A percentile compares a stretch with the other conserved stretches of the same genome.
Conservation (phyloP, 2,113 vertebrate genomes). For the Anseranas semipalmata region DNA sequence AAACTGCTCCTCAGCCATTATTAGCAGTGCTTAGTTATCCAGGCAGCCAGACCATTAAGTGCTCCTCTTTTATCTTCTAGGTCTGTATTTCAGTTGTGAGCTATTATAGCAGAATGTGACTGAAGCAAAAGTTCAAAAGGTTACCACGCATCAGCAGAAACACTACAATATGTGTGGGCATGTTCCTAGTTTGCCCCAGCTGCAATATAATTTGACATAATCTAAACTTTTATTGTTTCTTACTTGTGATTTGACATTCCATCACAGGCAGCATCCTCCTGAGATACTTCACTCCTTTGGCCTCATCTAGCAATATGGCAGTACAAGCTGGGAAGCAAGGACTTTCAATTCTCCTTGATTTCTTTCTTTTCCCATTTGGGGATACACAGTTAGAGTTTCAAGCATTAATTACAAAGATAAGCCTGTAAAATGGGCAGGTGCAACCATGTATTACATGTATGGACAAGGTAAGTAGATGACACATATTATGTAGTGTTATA, state of each 20-base stretch:
- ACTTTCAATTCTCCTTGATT: background rate
- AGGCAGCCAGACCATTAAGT: background rate
- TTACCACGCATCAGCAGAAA: background rate
- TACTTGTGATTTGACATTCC: background rate
- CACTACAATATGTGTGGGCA: too few relatives aligned
- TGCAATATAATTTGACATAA: background rate
- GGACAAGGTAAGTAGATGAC: background rate
- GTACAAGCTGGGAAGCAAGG: background rate
- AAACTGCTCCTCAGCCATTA: background rate
- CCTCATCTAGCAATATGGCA: background rate
- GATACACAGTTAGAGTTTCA: background rate
- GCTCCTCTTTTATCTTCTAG: background rate
- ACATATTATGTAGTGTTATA: accelerated
- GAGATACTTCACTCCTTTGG: background rate
- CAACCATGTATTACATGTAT: background rate
- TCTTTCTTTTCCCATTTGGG: background rate
- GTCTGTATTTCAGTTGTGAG: background rate
- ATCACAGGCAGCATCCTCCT: background rate
- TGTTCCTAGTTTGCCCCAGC: accelerated
- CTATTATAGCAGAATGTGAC: background rate
- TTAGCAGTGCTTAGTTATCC: background rate
- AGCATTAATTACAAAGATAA: background rate
- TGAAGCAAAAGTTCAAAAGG: background rate
- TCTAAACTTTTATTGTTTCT: background rate
- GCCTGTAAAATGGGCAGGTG: background rate